phyloP scores from a whole-genome alignment of 2,797 vertebrate species.

The Macrochelys suwanniensis region DNA sequence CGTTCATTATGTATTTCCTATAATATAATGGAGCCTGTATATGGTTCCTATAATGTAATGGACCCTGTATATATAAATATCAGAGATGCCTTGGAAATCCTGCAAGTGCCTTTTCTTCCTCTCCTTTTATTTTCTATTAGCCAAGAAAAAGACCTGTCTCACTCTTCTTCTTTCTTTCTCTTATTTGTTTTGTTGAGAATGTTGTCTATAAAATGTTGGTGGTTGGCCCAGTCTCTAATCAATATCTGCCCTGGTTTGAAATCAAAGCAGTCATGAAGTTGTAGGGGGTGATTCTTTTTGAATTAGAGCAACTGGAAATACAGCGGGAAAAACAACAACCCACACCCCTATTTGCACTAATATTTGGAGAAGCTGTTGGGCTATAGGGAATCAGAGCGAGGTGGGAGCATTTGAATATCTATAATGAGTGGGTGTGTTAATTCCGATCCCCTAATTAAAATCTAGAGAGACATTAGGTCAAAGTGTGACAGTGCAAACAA shows the following conservation, averaged over 20 bases:
- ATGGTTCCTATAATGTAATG: neutral
- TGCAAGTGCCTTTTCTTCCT: neutral
- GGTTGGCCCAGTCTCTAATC: neutral
- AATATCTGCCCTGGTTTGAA: neutral
- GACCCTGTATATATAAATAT: neutral
- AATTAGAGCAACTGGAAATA: neutral
- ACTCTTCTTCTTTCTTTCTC: rapidly evolving
- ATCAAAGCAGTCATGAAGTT: neutral
- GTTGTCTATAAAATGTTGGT: rapidly evolving
- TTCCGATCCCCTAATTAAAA: conserved; percentile 36
- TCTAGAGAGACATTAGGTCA: neutral
- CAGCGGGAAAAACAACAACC: too few species aligned
- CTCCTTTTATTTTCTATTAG: neutral
- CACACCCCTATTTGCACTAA: neutral
- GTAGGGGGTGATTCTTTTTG: neutral
- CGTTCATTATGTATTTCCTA: conserved; percentile 20
- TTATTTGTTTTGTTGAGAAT: rapidly evolving
- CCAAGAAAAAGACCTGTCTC: neutral
- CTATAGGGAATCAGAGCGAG: neutral
- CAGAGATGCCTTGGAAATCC: neutral
- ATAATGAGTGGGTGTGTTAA: neutral
- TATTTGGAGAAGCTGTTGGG: neutral
- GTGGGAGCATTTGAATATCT: neutral
- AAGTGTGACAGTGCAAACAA: neutral
- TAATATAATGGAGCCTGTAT: neutral